Percentiles rank a stretch among this genome's conserved stretches.
phyloP scores from a whole-genome alignment of 2,888 invertebrate genomes.

The Dermolepida albohirtum region DNA sequence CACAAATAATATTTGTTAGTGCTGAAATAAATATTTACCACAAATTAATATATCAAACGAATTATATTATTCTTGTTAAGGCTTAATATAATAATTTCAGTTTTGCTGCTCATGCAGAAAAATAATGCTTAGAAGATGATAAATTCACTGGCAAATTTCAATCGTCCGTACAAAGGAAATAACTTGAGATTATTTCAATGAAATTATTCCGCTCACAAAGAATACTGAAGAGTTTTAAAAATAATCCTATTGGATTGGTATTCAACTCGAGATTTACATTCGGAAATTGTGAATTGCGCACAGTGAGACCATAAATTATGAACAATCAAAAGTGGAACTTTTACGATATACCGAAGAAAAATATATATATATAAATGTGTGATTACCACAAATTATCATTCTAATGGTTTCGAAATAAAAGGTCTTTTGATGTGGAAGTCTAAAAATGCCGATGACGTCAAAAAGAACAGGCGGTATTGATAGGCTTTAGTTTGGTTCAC shows the following conservation, averaged over 20 bases:
- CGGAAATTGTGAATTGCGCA: neutral
- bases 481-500: slow-evolving; percentile 20
- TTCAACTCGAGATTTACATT: neutral
- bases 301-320: slow-evolving; percentile 23
- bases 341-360: slow-evolving; percentile 18
- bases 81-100: too few relatives aligned
- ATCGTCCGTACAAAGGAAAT: too few relatives aligned
- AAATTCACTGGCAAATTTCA: too few relatives aligned
- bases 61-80: too few relatives aligned
- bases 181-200: too few relatives aligned
- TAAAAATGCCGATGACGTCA: slow-evolving; percentile 42
- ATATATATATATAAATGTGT: neutral
- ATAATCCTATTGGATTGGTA: slow-evolving; percentile 4
- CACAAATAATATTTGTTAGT: too few relatives aligned
- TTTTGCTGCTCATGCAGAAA: too few relatives aligned
- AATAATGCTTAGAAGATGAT: too few relatives aligned
- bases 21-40: too few relatives aligned
- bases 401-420: slow-evolving; percentile 34
- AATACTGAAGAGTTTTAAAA: too few relatives aligned
- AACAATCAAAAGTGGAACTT: slow-evolving; percentile 31
- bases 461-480: slow-evolving; percentile 25
- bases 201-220: too few relatives aligned
- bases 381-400: slow-evolving; percentile 35
- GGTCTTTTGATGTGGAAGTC: slow-evolving; percentile 36
- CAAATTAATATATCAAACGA: too few relatives aligned